These are phyloP conservation scores for Macrotis lagotis DNA, from an alignment of 2,113 vertebrate species.

Conservation along the genomic window DNA sequence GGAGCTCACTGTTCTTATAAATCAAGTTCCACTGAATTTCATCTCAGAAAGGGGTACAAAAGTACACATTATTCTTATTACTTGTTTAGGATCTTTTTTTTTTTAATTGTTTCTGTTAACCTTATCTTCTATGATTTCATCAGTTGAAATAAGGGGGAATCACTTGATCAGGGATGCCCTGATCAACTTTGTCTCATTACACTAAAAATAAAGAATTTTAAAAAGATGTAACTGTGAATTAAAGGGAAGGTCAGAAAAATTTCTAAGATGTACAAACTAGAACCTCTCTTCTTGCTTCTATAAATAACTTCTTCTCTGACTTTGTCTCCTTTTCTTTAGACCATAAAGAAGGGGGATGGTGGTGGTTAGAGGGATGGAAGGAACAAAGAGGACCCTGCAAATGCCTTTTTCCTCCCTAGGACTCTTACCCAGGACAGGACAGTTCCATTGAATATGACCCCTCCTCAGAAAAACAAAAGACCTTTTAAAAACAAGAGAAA, in stretches of 20 bases:
- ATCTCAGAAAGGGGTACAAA: neutral
- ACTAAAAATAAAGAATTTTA: neutral
- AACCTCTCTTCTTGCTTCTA: neutral
- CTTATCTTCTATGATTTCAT: neutral
- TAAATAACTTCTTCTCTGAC: neutral
- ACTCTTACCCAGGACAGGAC: neutral
- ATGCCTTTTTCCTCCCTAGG: neutral
- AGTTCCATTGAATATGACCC: neutral
- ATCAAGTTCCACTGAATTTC: neutral
- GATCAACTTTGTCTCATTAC: neutral
- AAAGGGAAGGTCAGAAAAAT: neutral
- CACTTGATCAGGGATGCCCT: neutral
- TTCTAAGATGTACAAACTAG: neutral
- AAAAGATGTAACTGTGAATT: neutral
- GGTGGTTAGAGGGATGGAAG: neutral
- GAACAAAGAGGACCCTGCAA: constrained; percentile 19
- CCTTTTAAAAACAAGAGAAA: neutral
- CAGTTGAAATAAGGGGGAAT: neutral
- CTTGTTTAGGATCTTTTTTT: neutral
- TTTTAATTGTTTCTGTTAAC: neutral
- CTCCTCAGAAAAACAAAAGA: neutral
- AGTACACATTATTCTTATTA: neutral
- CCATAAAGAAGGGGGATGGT: neutral
- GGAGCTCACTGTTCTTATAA: neutral
- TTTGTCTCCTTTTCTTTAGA: neutral